phyloP scores from a whole-genome alignment of 2,113 vertebrate genomes.

The Cyanoramphus novaezelandiae region DNA sequence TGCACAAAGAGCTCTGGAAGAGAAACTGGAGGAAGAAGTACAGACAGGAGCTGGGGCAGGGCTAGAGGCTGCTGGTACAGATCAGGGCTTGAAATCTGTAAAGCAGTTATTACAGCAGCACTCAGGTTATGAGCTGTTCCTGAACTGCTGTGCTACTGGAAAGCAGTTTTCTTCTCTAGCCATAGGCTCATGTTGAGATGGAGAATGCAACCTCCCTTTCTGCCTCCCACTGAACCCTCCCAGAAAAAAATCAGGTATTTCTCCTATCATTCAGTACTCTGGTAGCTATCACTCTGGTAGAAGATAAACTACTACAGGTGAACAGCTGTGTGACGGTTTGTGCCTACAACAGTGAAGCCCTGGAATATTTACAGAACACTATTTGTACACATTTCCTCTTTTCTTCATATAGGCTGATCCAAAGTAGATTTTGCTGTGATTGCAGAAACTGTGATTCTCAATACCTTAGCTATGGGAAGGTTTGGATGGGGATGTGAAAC shows the following conservation, averaged over 20 bases:
- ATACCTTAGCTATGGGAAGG: background rate
- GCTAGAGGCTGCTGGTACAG: background rate
- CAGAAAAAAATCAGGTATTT: background rate
- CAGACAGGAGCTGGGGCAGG: background rate
- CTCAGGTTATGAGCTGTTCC: fast-evolving
- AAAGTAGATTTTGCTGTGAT: background rate
- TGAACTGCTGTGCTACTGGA: background rate
- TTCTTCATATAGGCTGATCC: background rate
- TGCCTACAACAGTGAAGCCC: background rate
- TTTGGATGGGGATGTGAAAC: background rate
- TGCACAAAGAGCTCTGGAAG: background rate
- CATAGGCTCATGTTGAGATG: background rate
- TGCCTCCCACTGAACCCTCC: background rate
- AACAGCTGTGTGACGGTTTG: background rate
- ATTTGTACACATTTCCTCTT: background rate
- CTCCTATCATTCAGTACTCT: background rate
- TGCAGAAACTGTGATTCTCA: background rate
- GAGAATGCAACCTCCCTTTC: background rate
- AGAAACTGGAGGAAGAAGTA: background rate
- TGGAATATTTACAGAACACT: background rate
- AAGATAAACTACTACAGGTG: background rate
- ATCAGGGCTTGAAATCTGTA: background rate
- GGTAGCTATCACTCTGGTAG: background rate
- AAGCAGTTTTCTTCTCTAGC: background rate
- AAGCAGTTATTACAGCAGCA: background rate